phyloP scores from a whole-genome alignment of 2,888 invertebrate species.

The Orchestes rusci region DNA sequence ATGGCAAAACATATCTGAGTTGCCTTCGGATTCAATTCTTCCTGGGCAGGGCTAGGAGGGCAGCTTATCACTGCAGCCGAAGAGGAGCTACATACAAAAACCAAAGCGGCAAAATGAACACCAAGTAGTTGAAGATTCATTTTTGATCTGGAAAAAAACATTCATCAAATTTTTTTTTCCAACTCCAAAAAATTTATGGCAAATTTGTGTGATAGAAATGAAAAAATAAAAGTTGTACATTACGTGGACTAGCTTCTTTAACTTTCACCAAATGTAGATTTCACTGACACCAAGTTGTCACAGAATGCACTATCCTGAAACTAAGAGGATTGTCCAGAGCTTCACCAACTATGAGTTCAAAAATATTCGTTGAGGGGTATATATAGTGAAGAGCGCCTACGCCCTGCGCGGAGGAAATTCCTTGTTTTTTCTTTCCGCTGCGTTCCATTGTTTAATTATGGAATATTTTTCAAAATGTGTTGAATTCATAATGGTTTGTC shows the following conservation, averaged over 20 bases:
- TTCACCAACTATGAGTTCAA: conserved; percentile 16
- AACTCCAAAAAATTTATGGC: conserved; percentile 1
- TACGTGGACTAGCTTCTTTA: too few species aligned
- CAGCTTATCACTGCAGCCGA: conserved; percentile 33
- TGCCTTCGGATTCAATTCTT: conserved; percentile 29
- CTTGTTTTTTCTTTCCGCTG: conserved; percentile 10
- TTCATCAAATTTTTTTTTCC: neutral
- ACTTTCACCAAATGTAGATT: too few species aligned
- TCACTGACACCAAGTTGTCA: too few species aligned
- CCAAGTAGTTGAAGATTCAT: neutral
- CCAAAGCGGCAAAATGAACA: conserved; percentile 14
- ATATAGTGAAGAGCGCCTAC: conserved; percentile 19
- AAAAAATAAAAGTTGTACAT: too few species aligned
- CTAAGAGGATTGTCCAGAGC: too few species aligned
- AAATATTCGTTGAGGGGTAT: conserved; percentile 17
- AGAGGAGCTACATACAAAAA: conserved; percentile 21
- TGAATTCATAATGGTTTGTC: too few species aligned
- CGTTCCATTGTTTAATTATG: too few species aligned
- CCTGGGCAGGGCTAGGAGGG: conserved; percentile 29
- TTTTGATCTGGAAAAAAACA: conserved; percentile 1
- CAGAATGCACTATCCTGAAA: too few species aligned
- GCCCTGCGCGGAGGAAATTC: conserved; percentile 14
- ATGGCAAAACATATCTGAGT: conserved; percentile 32
- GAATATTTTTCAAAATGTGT: too few species aligned
- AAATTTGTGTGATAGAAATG: too few species aligned